Conservation (phyloP, 1,140 invertebrate species). For the Acromyrmex heyeri region DNA sequence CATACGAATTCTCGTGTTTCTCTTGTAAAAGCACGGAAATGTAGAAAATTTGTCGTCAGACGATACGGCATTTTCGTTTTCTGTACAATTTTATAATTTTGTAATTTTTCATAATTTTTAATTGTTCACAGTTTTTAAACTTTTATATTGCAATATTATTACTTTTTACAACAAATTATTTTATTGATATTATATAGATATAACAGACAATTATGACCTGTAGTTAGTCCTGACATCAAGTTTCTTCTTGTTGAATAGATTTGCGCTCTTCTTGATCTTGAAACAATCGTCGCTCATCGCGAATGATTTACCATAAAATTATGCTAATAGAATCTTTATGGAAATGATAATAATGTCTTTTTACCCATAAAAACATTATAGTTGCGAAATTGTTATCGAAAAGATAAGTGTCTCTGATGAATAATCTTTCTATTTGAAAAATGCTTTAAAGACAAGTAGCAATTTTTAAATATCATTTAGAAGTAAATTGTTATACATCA, state of each 20-base stretch:
- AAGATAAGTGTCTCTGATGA: neutral
- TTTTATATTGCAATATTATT: slow-evolving; percentile 8
- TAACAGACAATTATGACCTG: slow-evolving; percentile 25
- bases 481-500: neutral
- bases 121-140: neutral
- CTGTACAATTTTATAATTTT: slow-evolving; percentile 29
- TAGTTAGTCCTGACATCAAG: slow-evolving; percentile 8
- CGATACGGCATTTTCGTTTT: neutral
- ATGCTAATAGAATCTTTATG: slow-evolving; percentile 2
- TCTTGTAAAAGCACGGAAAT: neutral
- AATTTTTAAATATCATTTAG: slow-evolving; percentile 11
- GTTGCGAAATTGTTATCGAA: neutral
- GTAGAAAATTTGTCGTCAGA: neutral
- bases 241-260: slow-evolving; percentile 33
- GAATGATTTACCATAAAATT: slow-evolving; percentile 13
- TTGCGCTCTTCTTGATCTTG: slow-evolving; percentile 10
- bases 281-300: neutral
- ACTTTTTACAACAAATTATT: slow-evolving; percentile 53
- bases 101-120: neutral
- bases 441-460: neutral
- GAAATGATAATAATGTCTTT: neutral
- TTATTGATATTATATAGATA: neutral
- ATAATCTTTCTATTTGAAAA: neutral
- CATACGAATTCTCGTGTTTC: slow-evolving; percentile 1
- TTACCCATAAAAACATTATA: neutral